These are phyloP conservation scores for Trachythela sp. DNA, from an alignment of 64 coral and sea anemone genomes.

Conservation along the genomic window DNA sequence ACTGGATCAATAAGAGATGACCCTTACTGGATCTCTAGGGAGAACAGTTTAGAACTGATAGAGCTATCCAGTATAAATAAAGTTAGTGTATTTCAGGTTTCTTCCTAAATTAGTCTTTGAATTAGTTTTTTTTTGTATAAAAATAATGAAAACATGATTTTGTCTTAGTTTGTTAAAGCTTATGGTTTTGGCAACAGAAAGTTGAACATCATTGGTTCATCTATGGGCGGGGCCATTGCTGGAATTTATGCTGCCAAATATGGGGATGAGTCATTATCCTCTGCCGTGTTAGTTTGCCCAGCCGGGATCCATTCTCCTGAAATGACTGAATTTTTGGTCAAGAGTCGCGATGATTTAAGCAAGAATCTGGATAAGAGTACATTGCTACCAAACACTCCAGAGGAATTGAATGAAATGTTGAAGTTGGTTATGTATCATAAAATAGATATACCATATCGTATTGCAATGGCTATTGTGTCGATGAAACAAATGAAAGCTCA, in stretches of 20 bases:
- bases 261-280: not conserved
- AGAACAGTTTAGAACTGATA: no score
- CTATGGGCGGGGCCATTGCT: not conserved
- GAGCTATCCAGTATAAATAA: no score
- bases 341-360: not conserved
- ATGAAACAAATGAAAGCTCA: not conserved
- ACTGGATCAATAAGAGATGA: no score
- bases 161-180: not conserved
- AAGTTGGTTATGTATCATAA: slow-evolving; percentile 3
- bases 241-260: not conserved
- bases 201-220: not conserved
- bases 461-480: not conserved
- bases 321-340: not conserved
- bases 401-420: not conserved
- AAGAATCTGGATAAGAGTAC: not conserved
- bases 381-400: not conserved
- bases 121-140: no score
- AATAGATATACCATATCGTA: not conserved
- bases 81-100: no score
- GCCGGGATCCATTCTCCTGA: not conserved
- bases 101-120: no score
- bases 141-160: not conserved
- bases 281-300: not conserved
- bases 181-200: not conserved
- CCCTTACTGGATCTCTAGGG: no score